These are phyloP conservation scores for Hyphantria cunea DNA, from an alignment of 1,140 invertebrate species.

Conservation along the genomic window DNA sequence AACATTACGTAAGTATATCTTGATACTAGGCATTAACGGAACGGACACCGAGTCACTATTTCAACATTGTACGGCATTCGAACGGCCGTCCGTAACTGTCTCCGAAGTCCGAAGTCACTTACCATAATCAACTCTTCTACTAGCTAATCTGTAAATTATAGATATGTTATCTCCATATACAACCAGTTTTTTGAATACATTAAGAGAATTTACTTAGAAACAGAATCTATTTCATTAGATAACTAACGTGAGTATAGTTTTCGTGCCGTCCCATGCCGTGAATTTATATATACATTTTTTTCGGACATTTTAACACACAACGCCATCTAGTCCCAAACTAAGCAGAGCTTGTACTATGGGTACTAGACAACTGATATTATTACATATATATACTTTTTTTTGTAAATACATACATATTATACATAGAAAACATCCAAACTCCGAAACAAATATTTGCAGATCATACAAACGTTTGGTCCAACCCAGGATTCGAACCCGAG, in stretches of 20 bases:
- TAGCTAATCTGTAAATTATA: constrained; percentile 44
- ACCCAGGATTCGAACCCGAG: too few species aligned
- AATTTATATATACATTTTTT: too few species aligned
- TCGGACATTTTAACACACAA: too few species aligned
- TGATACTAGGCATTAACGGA: constrained; percentile 22
- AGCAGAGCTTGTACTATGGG: too few species aligned
- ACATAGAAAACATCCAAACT: too few species aligned
- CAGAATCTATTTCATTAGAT: constrained; percentile 28
- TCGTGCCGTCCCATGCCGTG: too few species aligned
- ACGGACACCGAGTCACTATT: constrained; percentile 14
- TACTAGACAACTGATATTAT: too few species aligned
- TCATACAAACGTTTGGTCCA: too few species aligned
- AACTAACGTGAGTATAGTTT: constrained; percentile 34
- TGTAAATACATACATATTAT: too few species aligned
- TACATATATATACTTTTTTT: too few species aligned
- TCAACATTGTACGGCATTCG: constrained; percentile 28
- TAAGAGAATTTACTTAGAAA: constrained; percentile 40
- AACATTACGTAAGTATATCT: constrained; percentile 12
- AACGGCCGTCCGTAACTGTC: constrained; percentile 24
- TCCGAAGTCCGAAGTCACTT: constrained; percentile 41
- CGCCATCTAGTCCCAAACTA: too few species aligned
- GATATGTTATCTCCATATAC: constrained; percentile 45
- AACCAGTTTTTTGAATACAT: constrained; percentile 41
- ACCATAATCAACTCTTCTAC: constrained; percentile 39
- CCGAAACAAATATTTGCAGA: too few species aligned